phyloP scores from a whole-genome alignment of 1,140 invertebrate genomes.

The Pollicipes pollicipes region DNA sequence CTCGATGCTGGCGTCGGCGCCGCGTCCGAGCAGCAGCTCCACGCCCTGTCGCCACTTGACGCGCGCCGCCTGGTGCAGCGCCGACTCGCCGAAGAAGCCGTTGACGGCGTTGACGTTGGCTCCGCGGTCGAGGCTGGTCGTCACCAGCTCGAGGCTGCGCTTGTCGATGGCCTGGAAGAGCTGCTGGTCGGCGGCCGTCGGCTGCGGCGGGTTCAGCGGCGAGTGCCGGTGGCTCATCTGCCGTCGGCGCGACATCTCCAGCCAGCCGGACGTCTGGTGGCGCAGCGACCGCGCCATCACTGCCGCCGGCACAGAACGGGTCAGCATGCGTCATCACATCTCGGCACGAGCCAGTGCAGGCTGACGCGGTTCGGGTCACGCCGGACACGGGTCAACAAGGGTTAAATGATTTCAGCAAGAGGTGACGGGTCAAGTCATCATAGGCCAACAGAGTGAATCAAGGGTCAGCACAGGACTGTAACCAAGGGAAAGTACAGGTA shows the following conservation, averaged over 20 bases:
- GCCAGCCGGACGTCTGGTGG: constrained; percentile 2
- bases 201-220: not conserved
- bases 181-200: not conserved
- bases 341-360: no score
- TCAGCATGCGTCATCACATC: no score
- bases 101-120: constrained; percentile 20
- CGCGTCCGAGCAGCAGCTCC: constrained; percentile 31
- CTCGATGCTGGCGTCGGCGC: constrained; percentile 32
- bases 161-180: constrained; percentile 1
- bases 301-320: no score
- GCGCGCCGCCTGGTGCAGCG: constrained; percentile 39
- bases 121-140: constrained; percentile 12
- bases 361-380: no score
- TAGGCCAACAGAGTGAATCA: no score
- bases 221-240: not conserved
- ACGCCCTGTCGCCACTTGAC: constrained; percentile 34
- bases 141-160: not conserved
- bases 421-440: no score
- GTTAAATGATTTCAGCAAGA: no score
- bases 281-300: not conserved
- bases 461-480: no score
- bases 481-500: no score
- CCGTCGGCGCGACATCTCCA: not conserved
- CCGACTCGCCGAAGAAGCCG: constrained; percentile 26
- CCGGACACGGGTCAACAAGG: no score